Base-by-base conservation (phyloP, 2,797 vertebrate species). In the Mastacembelus armatus region DNA sequence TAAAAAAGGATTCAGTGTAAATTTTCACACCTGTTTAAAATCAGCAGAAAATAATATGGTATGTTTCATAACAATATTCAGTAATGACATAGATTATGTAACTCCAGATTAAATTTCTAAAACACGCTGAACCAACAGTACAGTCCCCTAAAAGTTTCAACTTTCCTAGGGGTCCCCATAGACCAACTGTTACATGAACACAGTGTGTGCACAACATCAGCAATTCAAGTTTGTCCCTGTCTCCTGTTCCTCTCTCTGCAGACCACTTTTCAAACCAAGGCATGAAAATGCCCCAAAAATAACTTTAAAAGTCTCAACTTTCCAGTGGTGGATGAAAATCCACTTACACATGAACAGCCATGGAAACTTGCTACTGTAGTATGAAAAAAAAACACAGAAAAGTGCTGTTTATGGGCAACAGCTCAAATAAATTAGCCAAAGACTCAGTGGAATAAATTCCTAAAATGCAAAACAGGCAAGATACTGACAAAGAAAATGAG, bases 401-500 rank as follows among this genome's bases (percentile, higher is more conserved):
- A 48, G 44, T 55, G 14, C 73, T 56, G 40, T 73, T 58, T 74
- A 24, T 50, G 21, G 62, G 30, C 58, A 66, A 59, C 32, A 58
- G 57, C 51, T 71, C 21, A 45, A 48, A 68, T 48, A 72, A 74
- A 78, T 80, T 67, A 29, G 42, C 24, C 39, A 38, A 12, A 73
- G 61, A 43, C 49, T 61, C 50, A 15, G 76, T 54, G 50, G 80
- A 81, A 84, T 71, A 78, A 62, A 66, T 77, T 77, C 71, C 38
- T 35, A 67, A 79, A 78, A 89, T 85, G 85, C 71, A 86, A 88
- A 86, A 79, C 70, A 81, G 74, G 72, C 45, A 36, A 66, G 64
- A 79, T 66, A 49, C 65, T 86, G 85, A 85, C 54, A 83, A 77
- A 78, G 82, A 85, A 84, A 86, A 83, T 71, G 81, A 71, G 78